A percentile compares a stretch with the other conserved stretches of the same genome.
These are phyloP conservation scores for Oeneis ivallda DNA, from an alignment of 2,888 invertebrate genomes.

Conservation along the genomic window DNA sequence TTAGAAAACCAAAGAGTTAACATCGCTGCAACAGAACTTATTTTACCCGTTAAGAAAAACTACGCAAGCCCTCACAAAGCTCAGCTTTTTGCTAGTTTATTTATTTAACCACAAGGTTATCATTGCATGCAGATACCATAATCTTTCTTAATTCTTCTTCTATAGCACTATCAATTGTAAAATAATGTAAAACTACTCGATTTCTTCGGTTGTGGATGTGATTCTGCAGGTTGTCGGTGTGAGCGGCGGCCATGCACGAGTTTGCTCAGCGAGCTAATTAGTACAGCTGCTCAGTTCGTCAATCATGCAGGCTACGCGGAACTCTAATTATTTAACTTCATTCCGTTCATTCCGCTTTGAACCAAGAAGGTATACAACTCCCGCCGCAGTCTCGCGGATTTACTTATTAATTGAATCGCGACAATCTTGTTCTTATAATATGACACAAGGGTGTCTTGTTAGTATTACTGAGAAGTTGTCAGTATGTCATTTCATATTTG, in stretches of 20 bases:
- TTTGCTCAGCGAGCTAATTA: constrained; percentile 71
- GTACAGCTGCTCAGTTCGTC: constrained; percentile 67
- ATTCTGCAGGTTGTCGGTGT: constrained; percentile 44
- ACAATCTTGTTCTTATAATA: constrained; percentile 42
- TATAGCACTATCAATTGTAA: too few relatives aligned
- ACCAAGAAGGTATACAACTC: constrained; percentile 32
- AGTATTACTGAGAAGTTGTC: constrained; percentile 33
- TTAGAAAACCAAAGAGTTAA: too few relatives aligned
- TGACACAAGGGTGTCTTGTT: constrained; percentile 29
- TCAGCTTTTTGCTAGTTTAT: too few relatives aligned
- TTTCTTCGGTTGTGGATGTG: not conserved
- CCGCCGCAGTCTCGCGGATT: constrained; percentile 44
- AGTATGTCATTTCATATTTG: not conserved
- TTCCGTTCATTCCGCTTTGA: constrained; percentile 51
- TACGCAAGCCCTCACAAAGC: too few relatives aligned
- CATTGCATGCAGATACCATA: too few relatives aligned
- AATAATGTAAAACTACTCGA: too few relatives aligned
- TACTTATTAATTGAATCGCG: constrained; percentile 54
- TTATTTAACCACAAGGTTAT: too few relatives aligned
- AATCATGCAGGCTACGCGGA: constrained; percentile 58
- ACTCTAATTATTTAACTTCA: constrained; percentile 58
- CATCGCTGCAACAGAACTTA: too few relatives aligned
- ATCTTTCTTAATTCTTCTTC: too few relatives aligned
- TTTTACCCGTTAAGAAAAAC: too few relatives aligned
- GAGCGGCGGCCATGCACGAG: constrained; percentile 47